These are phyloP conservation scores for Protophormia terraenovae DNA, from an alignment of 2,888 invertebrate species.

Conservation along the genomic window DNA sequence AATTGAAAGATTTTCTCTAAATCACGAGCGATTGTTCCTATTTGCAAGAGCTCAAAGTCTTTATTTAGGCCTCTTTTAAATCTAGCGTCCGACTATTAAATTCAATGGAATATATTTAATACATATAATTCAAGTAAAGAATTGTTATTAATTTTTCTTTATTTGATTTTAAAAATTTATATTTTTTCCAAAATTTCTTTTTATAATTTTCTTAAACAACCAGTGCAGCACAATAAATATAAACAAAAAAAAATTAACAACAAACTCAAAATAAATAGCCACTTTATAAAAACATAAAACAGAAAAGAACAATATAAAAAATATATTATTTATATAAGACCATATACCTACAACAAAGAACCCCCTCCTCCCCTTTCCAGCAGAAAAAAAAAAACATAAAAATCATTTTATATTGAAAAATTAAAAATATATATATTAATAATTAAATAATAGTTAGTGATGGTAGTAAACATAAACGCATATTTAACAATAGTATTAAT, in stretches of 20 bases:
- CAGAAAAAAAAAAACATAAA: conserved; percentile 1
- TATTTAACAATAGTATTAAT: conserved; percentile 59
- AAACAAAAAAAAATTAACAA: conserved; percentile 16
- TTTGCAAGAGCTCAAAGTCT: too few relatives aligned
- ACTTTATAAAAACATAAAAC: conserved; percentile 26
- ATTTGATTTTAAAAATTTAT: not conserved
- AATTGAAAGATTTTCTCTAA: too few relatives aligned
- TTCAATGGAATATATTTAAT: too few relatives aligned
- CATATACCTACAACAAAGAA: conserved; percentile 11
- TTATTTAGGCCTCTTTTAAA: too few relatives aligned
- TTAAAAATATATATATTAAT: not conserved
- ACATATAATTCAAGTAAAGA: too few relatives aligned
- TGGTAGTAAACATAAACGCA: conserved; percentile 60
- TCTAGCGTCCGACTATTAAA: too few relatives aligned
- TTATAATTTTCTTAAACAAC: conserved; percentile 26
- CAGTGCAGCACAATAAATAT: conserved; percentile 67
- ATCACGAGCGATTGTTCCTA: too few relatives aligned
- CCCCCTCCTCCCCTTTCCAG: not conserved
- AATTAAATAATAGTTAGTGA: conserved; percentile 47
- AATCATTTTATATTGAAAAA: conserved; percentile 57
- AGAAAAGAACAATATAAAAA: conserved; percentile 13
- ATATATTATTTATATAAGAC: conserved; percentile 34
- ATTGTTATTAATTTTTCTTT: not conserved
- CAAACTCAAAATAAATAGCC: conserved; percentile 39
- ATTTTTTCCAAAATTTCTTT: not conserved